Base-by-base conservation (phyloP, 1,140 invertebrate species). In the Venustaconcha ellipsiformis region DNA sequence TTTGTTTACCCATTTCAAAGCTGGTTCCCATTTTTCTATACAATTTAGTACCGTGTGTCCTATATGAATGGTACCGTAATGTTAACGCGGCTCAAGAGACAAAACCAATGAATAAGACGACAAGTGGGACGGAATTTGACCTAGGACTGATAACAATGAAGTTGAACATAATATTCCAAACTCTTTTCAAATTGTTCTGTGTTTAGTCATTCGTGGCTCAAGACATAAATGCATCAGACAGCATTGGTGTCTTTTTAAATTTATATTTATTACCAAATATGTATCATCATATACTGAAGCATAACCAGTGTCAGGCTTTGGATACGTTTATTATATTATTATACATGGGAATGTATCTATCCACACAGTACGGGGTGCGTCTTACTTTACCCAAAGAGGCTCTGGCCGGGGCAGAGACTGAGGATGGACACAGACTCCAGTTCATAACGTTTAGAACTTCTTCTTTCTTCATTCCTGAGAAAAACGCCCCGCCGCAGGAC, bases 361-460 rank as follows among this genome's bases (percentile, higher is more conserved):
- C 69, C 58, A 63, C 17, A 12, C 66, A 84, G 83, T 58, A 57
- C 23, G 83, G 80, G 14, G 60, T 84, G 1, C 64, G 23, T 26
- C 76, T 84, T 17, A 72, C 57, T 14, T 70, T 84, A 13, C 83
- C 83, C n/a, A 64, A 67, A 48, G 80, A 83, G 68, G 81, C 79
- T 1, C 65, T 84, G 30, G 55, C 63, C 30, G 62, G 72, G 37
- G 63, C 72, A 57, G 57, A 48, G 0, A 55, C 58, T 14, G 48
- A 67, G 55, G 66, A 67, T 63, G 26, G 67, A 14, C 57, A 65
- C 17, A 74, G 83, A 57, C 58, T 86, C 15, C 82, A 83, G 48
- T 72, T 86, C 64, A 80, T 84, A 56, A 78, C 83, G 12, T 84
- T 82, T 64, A 72, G 81, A 8, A 84, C 83, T 30, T 84, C 82